A percentile compares a stretch with the other conserved stretches of the same genome.
phyloP scores from a whole-genome alignment of 2,888 invertebrate species.

The Trichopoda pennipes region DNA sequence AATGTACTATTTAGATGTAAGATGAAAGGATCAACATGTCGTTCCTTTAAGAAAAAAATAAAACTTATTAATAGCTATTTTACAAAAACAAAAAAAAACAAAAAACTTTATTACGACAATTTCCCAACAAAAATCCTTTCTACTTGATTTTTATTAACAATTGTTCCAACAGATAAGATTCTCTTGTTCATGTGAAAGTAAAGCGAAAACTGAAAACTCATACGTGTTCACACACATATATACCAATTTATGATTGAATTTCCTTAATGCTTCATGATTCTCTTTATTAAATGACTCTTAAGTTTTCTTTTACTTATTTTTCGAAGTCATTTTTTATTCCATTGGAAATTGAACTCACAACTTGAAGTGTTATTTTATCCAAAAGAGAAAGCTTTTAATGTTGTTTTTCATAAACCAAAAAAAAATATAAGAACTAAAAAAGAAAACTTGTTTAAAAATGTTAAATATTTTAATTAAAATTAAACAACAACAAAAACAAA shows the following conservation, averaged over 20 bases:
- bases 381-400: background rate
- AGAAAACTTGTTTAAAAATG: background rate
- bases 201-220: background rate
- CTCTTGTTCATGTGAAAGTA: background rate
- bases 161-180: too few relatives aligned
- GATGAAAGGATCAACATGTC: too few relatives aligned
- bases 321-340: constrained; percentile 3
- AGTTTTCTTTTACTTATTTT: background rate
- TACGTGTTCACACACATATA: background rate
- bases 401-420: too few relatives aligned
- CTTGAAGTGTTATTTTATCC: constrained; percentile 16
- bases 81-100: too few relatives aligned
- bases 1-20: too few relatives aligned
- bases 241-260: background rate
- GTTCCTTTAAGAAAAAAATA: too few relatives aligned
- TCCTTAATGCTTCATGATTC: background rate
- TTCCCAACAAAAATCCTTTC: too few relatives aligned
- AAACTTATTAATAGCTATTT: too few relatives aligned
- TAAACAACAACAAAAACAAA: background rate
- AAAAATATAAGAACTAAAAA: background rate
- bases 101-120: too few relatives aligned
- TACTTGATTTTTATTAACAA: too few relatives aligned
- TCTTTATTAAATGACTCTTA: background rate
- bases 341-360: background rate
- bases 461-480: constrained; percentile 20